Percentiles rank a stretch among this genome's conserved stretches.
Conservation (phyloP, 37 sponge, comb jelly and placozoan species). For the Hexactinellida sp. region DNA sequence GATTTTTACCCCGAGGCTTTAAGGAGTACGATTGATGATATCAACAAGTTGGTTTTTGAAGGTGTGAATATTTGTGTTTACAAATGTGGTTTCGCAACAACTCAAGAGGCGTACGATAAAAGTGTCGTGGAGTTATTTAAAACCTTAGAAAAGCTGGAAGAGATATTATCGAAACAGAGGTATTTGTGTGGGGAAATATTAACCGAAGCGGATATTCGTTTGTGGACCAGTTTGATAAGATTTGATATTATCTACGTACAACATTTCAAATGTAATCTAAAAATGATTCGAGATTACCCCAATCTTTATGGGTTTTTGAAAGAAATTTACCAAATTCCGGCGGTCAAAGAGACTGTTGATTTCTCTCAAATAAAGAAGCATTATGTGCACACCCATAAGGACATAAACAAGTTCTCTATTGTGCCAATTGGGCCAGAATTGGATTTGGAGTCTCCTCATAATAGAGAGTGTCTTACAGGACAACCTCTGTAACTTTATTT, state of each 20-base stretch:
- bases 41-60: conserved; percentile 75
- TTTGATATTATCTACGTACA: conserved; percentile 84
- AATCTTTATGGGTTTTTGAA: conserved; percentile 77
- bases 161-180: conserved; percentile 47
- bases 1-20: conserved; percentile 67
- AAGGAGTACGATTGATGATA: conserved; percentile 53
- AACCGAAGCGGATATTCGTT: conserved; percentile 83
- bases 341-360: conserved; percentile 65
- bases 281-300: conserved; percentile 71
- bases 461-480: conserved; percentile 35
- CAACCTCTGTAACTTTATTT: background rate
- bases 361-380: conserved; percentile 60
- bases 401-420: conserved; percentile 64
- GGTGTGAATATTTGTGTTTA: conserved; percentile 81
- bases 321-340: conserved; percentile 75
- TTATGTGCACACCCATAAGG: conserved; percentile 48
- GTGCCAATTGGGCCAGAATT: conserved; percentile 79
- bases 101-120: conserved; percentile 67
- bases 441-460: conserved; percentile 60
- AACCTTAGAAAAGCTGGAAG: conserved; percentile 67
- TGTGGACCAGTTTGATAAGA: conserved; percentile 67
- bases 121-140: conserved; percentile 71
- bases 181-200: conserved; percentile 61
- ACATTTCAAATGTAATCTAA: conserved; percentile 91
- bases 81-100: conserved; percentile 69